Evolutionary conservation across 2,113 vertebrate species (phyloP).

Genomic region (Lepus timidus): DNA sequence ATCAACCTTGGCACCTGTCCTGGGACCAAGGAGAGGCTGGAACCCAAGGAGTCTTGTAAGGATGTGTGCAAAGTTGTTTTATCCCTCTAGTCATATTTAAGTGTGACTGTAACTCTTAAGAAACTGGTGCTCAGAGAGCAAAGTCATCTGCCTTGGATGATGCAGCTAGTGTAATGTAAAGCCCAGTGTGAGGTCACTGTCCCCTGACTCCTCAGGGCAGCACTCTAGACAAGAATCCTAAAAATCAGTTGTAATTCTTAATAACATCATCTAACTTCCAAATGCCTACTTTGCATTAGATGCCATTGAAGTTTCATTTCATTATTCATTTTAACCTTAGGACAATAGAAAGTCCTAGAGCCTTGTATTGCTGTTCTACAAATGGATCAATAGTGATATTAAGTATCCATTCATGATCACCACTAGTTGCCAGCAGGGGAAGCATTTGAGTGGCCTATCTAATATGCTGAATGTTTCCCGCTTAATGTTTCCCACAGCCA

Average conservation of each 20-base stretch:
- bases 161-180: background rate
- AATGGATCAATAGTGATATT: background rate
- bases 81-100: background rate
- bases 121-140: background rate
- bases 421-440: background rate
- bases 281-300: background rate
- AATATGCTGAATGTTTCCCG: background rate
- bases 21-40: background rate
- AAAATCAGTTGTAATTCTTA: background rate
- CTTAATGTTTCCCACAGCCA: background rate
- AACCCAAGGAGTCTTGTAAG: background rate
- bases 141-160: background rate
- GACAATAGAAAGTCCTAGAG: background rate
- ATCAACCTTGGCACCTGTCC: too few species aligned
- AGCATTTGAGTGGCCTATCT: background rate
- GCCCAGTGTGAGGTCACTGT: background rate
- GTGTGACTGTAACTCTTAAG: background rate
- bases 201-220: background rate
- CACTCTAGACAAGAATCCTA: background rate
- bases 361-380: background rate
- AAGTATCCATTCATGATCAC: background rate
- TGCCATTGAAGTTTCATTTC: background rate
- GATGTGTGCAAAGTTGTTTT: background rate
- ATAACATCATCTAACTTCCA: background rate
- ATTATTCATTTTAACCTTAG: background rate